Evolutionary conservation across 2,888 invertebrate genomes (phyloP).

Genomic region (Drosophila heteroneura): DNA sequence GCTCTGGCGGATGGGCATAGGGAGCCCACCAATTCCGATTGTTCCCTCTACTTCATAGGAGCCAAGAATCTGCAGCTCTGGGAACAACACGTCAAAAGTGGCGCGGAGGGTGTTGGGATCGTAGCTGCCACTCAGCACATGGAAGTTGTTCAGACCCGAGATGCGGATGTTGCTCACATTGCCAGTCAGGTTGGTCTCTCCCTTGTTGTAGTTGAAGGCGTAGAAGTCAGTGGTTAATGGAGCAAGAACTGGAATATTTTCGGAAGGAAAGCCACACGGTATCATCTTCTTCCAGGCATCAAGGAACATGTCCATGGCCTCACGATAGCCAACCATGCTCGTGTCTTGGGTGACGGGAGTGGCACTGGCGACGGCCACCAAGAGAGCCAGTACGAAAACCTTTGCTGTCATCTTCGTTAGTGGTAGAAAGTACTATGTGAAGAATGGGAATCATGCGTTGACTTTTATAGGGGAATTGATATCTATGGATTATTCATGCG

Average conservation of each 20-base stretch:
- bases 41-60: constrained; percentile 56
- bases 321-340: constrained; percentile 41
- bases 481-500: neutral
- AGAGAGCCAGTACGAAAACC: constrained; percentile 45
- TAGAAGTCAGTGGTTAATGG: constrained; percentile 50
- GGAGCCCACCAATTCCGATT: constrained; percentile 48
- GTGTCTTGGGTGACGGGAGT: constrained; percentile 19
- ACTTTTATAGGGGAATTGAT: neutral
- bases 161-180: constrained; percentile 67
- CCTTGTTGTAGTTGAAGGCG: constrained; percentile 25
- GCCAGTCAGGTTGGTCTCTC: constrained; percentile 55
- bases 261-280: constrained; percentile 70
- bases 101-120: constrained; percentile 51
- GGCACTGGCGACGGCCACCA: constrained; percentile 36
- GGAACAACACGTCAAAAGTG: constrained; percentile 64
- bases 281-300: constrained; percentile 62
- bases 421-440: constrained; percentile 20
- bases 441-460: neutral
- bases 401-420: constrained; percentile 35
- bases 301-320: constrained; percentile 52
- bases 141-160: constrained; percentile 62
- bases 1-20: constrained; percentile 39
- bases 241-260: constrained; percentile 66
- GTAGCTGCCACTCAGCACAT: constrained; percentile 53
- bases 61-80: constrained; percentile 62